Evolutionary conservation across 2,113 vertebrate species (phyloP).

Genomic region (Acrocephalus kingi): DNA sequence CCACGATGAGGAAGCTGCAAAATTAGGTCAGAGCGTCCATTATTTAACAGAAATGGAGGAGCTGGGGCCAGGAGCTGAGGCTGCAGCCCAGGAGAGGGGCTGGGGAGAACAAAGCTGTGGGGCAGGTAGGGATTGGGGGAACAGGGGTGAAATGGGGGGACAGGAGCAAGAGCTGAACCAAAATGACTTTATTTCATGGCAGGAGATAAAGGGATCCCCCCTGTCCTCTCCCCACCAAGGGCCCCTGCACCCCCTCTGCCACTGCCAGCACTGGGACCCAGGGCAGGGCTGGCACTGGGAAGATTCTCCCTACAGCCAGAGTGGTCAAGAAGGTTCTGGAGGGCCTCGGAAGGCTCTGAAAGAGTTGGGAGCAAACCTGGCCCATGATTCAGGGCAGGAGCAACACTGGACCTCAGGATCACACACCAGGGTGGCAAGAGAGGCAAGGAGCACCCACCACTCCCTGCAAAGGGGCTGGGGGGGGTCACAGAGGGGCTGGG

Average conservation of each 20-base stretch:
- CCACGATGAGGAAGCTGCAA: not conserved
- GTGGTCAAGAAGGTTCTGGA: not conserved
- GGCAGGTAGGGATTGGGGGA: not conserved
- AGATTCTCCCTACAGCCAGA: not conserved
- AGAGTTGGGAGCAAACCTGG: accelerated
- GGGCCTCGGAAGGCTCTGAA: accelerated
- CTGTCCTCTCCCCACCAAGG: accelerated
- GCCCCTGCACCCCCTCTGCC: not conserved
- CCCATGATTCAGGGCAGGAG: not conserved
- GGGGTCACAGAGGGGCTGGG: not conserved
- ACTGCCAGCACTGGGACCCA: not conserved
- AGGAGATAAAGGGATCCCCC: not conserved
- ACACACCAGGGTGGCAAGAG: accelerated
- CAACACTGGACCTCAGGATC: not conserved
- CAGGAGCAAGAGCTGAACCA: not conserved
- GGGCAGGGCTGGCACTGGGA: not conserved
- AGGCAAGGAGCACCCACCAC: not conserved
- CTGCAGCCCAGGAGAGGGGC: not conserved
- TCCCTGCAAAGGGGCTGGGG: not conserved
- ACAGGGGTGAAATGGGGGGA: accelerated
- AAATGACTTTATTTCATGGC: not conserved
- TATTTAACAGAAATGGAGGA: not conserved
- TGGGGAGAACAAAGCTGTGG: not conserved
- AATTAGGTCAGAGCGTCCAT: constrained; percentile 23
- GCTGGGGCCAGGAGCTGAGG: not conserved